Evolutionary conservation across 2,113 vertebrate species (phyloP), one percentile per base, ranked within the genome.

Genomic region (Lucifuga dentata): DNA sequence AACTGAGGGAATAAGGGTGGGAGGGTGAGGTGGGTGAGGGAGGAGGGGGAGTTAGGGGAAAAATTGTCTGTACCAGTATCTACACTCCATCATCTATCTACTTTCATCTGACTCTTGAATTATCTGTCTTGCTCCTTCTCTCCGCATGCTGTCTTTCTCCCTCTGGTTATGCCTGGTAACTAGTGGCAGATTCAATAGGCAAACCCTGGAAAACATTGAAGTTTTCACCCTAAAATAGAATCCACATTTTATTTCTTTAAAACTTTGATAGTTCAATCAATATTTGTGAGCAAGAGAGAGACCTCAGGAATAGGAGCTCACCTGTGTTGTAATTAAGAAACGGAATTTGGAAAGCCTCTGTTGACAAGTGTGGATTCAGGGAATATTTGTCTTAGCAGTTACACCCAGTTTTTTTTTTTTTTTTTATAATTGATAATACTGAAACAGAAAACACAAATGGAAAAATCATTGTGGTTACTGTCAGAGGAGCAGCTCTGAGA

Each of bases 81-180:
- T 88, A 86, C 83, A 85, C 85, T 84, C 90, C 81, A 87, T 89
- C 87, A 85, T 87, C 81, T 82, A 87, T 88, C 78, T 78, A 44
- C 87, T 88, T 84, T 90, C 89, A 90, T 88, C 78, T 82, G 88
- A 90, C 89, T 90, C 85, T 89, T 86, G 83, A 89, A 86, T 89
- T 84, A 86, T 86, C 77, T 17, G 66, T 61, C 75, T 73, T 56
- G 85, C 72, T 77, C 69, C 78, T 59, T 63, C 78, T 77, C 73
- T 56, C 55, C 66, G 51, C 57, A 33, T 46, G 69, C 46, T 55
- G 55, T 53, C 65, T 73, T 76, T 76, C 75, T 52, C 72, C 77
- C 76, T 73, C 63, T 79, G 70, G 78, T 78, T 86, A 73, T 66
- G 64, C 73, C 73, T 75, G 68, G 80, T 85, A 84, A 82, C 86